Evolutionary conservation across 2,797 vertebrate species (phyloP), one percentile per base, ranked within the genome.

Genomic region (Xerus rutilus): DNA sequence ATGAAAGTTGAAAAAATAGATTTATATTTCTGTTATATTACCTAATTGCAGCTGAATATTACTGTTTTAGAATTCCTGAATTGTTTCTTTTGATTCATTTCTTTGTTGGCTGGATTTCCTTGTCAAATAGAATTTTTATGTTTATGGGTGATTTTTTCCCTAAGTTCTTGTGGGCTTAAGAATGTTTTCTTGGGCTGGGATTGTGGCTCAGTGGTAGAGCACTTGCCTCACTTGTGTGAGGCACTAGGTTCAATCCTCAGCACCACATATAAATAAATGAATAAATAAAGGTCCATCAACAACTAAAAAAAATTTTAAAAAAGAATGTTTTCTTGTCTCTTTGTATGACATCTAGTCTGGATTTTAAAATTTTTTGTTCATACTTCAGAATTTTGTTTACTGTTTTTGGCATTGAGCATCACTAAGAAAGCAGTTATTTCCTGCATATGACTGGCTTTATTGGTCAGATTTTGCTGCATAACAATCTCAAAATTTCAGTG

Each of bases 51-150:
- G 28, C 62, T 25, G 20, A 59, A 59, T 59, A 59, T 20, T 3
- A 59, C 57, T 23, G 57, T 59, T 59, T 59, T 57, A 54, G 45
- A 59, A 35, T 52, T 92, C 8, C 4, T 62, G 35, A 78, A n/a
- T 79, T 91, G 17, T 54, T 89, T 69, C 64, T 82, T 89, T 74
- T 74, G 47, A 35, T 86, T 1, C n/a, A 43, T 82, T 95, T 87
- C 25, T 81, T 81, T 91, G 5, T 82, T 86, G 15, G 18, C 39
- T 76, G 3, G 67, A 79, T 82, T 87, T 70, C 77, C 35, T 52
- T 47, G 28, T 79, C 64, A 54, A 64, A 67, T 62, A 59, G 89
- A 83, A 64, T 64, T 47, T 74, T 83, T 84, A 70, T 70, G 3
- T 74, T 88, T 78, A 43, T 43, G 52, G 43, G 32, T 77, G 15